Evolutionary conservation across 2,888 invertebrate genomes (phyloP), one percentile per base, ranked within the genome.

Genomic region (Drosophila lutescens): DNA sequence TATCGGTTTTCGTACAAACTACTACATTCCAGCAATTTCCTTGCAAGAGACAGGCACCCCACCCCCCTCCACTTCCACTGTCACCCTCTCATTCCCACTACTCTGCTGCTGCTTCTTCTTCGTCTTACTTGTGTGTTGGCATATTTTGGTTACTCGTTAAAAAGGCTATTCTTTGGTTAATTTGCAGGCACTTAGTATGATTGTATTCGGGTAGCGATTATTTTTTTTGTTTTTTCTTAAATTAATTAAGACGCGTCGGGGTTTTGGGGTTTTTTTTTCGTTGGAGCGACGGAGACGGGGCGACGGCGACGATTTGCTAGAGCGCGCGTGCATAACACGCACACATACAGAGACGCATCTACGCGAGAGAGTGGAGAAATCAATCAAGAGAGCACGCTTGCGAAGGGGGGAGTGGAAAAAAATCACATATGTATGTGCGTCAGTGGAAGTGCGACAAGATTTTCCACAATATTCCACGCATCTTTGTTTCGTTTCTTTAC

Each of bases 291-390:
- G 55, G 61, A 57, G 55, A 81, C 65, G 70, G 77, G 54, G 40
- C 56, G 58, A 32, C 47, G 50, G 51, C 70, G 46, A 77, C 72
- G 72, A 57, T 49, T 47, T 41, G 87, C 82, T 81, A 79, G 87
- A 88, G 74, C 86, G 84, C 88, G 86, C 81, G 85, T 88, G 84
- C 72, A 83, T 77, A 84, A 77, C 78, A 74, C 85, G 59, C 61
- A 81, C 82, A 75, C 54, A 59, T 56, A 77, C 68, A 78, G 34
- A 76, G 26, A 46, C 58, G 62, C 53, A 67, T 38, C 32, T 40
- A 71, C 60, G 65, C 57, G 67, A 80, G 58, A 71, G 80, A 59
- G 41, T 76, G 78, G 86, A 82, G 85, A 88, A 87, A 89, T 89
- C 86, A 89, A 88, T 90, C 81, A 85, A 89, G 76, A 73, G 72